Percentiles rank a stretch among this genome's conserved stretches.
These are phyloP conservation scores for Dicycla oo DNA, from an alignment of 2,888 invertebrate species.

Conservation along the genomic window DNA sequence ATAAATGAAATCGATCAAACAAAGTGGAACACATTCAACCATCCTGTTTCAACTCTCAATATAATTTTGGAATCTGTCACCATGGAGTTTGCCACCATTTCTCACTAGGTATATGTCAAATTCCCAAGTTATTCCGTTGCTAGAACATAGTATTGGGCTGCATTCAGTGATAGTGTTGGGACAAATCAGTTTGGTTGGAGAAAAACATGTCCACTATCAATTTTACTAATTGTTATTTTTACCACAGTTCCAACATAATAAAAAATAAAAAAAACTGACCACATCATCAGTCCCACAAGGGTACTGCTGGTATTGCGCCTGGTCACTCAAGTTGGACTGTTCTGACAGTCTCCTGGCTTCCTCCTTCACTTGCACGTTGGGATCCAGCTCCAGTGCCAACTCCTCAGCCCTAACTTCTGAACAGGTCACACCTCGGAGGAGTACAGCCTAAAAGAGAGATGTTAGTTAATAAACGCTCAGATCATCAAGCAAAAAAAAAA, in stretches of 20 bases:
- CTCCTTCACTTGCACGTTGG: slow-evolving; percentile 87
- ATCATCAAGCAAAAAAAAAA: background rate
- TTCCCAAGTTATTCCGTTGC: background rate
- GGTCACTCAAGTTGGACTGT: slow-evolving; percentile 88
- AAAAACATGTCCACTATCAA: background rate
- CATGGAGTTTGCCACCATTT: background rate
- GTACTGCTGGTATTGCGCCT: slow-evolving; percentile 86
- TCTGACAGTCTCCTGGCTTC: slow-evolving; percentile 87
- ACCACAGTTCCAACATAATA: no score
- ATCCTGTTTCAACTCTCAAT: background rate
- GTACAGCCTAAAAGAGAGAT: slow-evolving; percentile 80
- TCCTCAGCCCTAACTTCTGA: slow-evolving; percentile 87
- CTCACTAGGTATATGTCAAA: background rate
- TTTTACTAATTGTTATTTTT: background rate
- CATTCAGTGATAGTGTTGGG: background rate
- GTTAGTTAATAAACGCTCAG: background rate
- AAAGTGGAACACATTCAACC: background rate
- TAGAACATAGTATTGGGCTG: background rate
- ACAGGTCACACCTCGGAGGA: slow-evolving; percentile 87
- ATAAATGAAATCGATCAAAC: background rate
- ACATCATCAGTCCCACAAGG: slow-evolving; percentile 85
- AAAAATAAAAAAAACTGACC: slow-evolving; percentile 69
- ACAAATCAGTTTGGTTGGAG: background rate
- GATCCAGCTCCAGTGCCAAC: slow-evolving; percentile 84
- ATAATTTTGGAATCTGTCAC: background rate